Conservation (phyloP, 1,140 invertebrate species). For the Drosophila micromelanica region DNA sequence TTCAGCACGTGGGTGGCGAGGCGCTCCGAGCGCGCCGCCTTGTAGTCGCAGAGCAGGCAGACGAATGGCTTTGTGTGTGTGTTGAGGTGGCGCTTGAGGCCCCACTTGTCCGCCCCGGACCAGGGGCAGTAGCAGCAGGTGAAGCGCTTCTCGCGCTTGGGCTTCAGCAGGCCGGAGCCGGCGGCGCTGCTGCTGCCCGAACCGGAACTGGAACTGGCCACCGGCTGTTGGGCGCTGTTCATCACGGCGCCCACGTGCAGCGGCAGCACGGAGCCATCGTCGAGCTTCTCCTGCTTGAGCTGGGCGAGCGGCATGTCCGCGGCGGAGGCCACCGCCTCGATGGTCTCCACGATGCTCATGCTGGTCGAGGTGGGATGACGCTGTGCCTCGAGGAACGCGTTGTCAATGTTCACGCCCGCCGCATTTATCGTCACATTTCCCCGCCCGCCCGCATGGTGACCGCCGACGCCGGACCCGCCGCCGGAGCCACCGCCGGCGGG, state of each 20-base stretch:
- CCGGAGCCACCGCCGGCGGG: slow-evolving; percentile 36
- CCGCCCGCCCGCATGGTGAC: slow-evolving; percentile 71
- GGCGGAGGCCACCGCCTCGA: slow-evolving; percentile 82
- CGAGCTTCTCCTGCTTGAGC: slow-evolving; percentile 83
- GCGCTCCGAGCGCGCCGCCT: slow-evolving; percentile 93
- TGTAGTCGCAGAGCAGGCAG: slow-evolving; percentile 95
- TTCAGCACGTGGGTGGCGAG: slow-evolving; percentile 94
- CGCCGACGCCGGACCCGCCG: slow-evolving; percentile 23
- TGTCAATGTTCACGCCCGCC: slow-evolving; percentile 74
- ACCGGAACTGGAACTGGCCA: slow-evolving; percentile 70
- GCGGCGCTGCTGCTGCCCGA: slow-evolving; percentile 52
- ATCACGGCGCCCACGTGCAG: slow-evolving; percentile 57
- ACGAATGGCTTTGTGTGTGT: slow-evolving; percentile 96
- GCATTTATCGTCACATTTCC: slow-evolving; percentile 80
- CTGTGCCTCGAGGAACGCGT: slow-evolving; percentile 79
- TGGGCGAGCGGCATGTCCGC: slow-evolving; percentile 73
- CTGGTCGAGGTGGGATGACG: slow-evolving; percentile 82
- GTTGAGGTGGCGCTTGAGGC: slow-evolving; percentile 94
- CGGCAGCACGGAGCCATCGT: slow-evolving; percentile 66
- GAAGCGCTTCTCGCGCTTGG: slow-evolving; percentile 88
- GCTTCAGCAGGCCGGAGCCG: slow-evolving; percentile 75
- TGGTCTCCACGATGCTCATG: slow-evolving; percentile 82
- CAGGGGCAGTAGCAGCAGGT: slow-evolving; percentile 94
- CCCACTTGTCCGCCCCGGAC: slow-evolving; percentile 97
- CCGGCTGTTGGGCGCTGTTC: slow-evolving; percentile 59